These are phyloP conservation scores for Grallaria varia DNA, from an alignment of 2,113 vertebrate species.

Conservation along the genomic window DNA sequence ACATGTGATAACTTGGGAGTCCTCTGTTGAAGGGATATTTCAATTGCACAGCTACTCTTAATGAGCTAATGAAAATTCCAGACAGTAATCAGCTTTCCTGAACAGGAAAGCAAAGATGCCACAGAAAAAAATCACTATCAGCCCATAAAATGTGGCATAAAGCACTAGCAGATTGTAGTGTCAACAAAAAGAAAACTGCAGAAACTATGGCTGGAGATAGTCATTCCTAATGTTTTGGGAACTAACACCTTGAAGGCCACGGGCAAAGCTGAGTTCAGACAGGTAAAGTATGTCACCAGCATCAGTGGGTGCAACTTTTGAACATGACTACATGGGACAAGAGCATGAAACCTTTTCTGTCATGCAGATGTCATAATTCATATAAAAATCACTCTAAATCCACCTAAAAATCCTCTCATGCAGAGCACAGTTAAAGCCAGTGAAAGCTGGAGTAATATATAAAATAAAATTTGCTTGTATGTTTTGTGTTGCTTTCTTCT, in stretches of 20 bases:
- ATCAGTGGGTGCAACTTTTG: accelerated
- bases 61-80: not conserved
- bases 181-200: not conserved
- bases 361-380: not conserved
- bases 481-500: not conserved
- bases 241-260: not conserved
- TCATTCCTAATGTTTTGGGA: not conserved
- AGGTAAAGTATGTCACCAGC: not conserved
- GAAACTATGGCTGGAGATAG: not conserved
- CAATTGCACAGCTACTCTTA: not conserved
- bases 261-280: not conserved
- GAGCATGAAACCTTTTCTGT: not conserved
- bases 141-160: not conserved
- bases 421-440: not conserved
- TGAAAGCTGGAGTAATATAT: not conserved
- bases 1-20: not conserved
- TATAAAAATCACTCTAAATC: not conserved
- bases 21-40: not conserved
- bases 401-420: not conserved
- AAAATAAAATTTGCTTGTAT: not conserved
- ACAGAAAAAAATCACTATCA: not conserved
- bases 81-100: accelerated
- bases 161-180: not conserved
- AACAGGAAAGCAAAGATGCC: not conserved
- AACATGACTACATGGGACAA: not conserved